Evolutionary conservation across 2,113 vertebrate species (phyloP).

Genomic region (Pogonocichla stellata): DNA sequence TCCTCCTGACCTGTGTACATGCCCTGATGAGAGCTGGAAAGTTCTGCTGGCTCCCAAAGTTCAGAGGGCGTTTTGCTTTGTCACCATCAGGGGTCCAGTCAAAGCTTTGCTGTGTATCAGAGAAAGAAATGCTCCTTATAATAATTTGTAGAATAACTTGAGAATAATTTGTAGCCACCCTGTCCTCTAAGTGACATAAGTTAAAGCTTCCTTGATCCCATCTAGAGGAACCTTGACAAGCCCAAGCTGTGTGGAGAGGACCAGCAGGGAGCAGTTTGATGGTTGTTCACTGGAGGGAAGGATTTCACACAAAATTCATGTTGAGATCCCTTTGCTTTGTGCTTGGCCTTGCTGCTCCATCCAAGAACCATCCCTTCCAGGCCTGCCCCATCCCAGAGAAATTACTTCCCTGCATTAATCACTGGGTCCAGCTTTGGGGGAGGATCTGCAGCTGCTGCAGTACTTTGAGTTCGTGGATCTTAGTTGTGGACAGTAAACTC

Average conservation of each 20-base stretch:
- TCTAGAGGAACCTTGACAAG: background rate
- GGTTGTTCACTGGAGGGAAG: background rate
- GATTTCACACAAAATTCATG: background rate
- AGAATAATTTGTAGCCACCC: background rate
- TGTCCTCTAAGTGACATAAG: background rate
- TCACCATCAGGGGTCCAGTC: background rate
- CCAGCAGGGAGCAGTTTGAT: background rate
- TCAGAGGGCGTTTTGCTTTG: background rate
- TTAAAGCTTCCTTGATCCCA: background rate
- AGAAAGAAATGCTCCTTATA: background rate
- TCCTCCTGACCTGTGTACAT: background rate
- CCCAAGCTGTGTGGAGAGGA: background rate
- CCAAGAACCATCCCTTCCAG: background rate
- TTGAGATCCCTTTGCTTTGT: rapidly evolving
- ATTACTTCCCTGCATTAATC: background rate
- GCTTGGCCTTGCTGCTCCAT: background rate
- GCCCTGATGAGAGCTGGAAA: background rate
- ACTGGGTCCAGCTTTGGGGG: background rate
- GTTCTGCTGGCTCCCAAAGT: background rate
- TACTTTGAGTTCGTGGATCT: background rate
- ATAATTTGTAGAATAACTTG: too few species aligned
- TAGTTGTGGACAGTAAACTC: background rate
- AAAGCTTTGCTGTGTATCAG: background rate
- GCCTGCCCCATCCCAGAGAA: background rate
- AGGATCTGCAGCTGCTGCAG: background rate